Conservation (phyloP, 2,797 vertebrate genomes). For the Carcharodon carcharias region DNA sequence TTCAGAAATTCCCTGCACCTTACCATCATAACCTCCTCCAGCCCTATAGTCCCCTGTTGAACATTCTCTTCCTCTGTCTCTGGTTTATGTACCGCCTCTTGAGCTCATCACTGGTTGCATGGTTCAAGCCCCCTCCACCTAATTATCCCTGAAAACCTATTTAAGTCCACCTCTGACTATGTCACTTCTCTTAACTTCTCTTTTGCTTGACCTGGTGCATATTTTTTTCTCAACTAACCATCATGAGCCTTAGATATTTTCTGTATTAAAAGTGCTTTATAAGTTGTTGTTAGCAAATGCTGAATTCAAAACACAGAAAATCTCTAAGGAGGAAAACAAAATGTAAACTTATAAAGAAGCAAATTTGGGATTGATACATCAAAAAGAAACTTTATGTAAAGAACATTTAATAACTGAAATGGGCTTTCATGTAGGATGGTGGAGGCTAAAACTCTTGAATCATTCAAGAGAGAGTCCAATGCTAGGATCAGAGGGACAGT, state of each 20-base stretch:
- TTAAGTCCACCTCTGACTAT: not conserved
- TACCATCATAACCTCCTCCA: not conserved
- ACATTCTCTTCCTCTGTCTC: not conserved
- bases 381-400: not conserved
- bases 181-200: not conserved
- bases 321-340: not conserved
- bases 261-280: not conserved
- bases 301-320: not conserved
- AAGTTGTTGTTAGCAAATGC: not conserved
- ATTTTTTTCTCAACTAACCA: not conserved
- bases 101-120: not conserved
- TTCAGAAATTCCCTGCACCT: not conserved
- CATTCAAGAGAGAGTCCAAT: not conserved
- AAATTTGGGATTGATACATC: not conserved
- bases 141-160: not conserved
- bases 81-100: not conserved
- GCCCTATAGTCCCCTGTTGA: not conserved
- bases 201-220: not conserved
- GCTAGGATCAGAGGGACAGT: not conserved
- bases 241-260: not conserved
- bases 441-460: not conserved
- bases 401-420: not conserved
- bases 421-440: not conserved
- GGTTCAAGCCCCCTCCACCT: not conserved
- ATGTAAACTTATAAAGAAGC: not conserved